Conservation (phyloP, 2,888 invertebrate genomes). For the Caenorhabditis imperialis region DNA sequence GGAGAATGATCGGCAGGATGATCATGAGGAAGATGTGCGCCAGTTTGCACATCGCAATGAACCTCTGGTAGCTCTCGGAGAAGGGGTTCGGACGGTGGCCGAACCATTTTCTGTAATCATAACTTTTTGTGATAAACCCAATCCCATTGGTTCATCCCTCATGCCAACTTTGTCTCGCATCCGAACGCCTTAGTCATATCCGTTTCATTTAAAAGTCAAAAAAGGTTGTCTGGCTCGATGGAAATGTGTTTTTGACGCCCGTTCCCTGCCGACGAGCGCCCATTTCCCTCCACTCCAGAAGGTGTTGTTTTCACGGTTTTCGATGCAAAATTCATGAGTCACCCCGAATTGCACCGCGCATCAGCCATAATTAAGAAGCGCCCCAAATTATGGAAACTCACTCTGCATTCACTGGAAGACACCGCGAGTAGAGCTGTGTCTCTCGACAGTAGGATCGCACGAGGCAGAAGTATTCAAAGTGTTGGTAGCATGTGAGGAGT, state of each 20-base stretch:
- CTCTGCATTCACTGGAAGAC: slow-evolving; percentile 70
- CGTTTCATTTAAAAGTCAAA: slow-evolving; percentile 28
- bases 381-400: slow-evolving; percentile 12
- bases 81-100: slow-evolving; percentile 72
- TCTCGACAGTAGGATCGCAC: slow-evolving; percentile 68
- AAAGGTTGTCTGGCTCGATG: too few species aligned
- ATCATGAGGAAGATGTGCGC: slow-evolving; percentile 68
- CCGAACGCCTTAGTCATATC: slow-evolving; percentile 18
- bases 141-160: too few species aligned
- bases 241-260: slow-evolving; percentile 45
- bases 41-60: slow-evolving; percentile 56
- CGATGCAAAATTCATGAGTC: slow-evolving; percentile 25
- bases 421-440: slow-evolving; percentile 71
- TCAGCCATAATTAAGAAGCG: slow-evolving; percentile 10
- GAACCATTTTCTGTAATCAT: slow-evolving; percentile 67
- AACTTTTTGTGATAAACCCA: slow-evolving; percentile 3
- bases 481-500: slow-evolving; percentile 72
- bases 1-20: slow-evolving; percentile 74
- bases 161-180: too few species aligned
- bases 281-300: slow-evolving; percentile 26
- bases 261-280: slow-evolving; percentile 25
- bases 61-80: slow-evolving; percentile 60
- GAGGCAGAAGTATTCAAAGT: slow-evolving; percentile 70
- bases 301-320: slow-evolving; percentile 27
- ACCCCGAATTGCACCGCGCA: not conserved